These are phyloP conservation scores for Gymnorhina tibicen DNA, from an alignment of 2,113 vertebrate genomes.

Conservation along the genomic window DNA sequence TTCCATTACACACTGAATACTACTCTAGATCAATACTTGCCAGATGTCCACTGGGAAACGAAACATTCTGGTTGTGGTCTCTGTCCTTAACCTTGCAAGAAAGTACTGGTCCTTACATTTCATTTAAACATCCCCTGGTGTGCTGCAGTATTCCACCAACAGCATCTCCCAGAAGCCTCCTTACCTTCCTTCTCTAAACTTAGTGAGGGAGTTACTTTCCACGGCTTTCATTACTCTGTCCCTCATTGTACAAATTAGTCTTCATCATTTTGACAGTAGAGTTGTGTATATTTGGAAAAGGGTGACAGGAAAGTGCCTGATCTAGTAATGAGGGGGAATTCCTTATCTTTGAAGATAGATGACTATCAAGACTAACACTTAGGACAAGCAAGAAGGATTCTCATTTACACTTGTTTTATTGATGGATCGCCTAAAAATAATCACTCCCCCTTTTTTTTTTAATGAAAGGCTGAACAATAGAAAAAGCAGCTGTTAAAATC, in stretches of 20 bases:
- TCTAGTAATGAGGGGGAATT: background rate
- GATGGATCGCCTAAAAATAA: background rate
- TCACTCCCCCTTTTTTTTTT: background rate
- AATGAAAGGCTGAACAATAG: background rate
- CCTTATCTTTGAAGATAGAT: background rate
- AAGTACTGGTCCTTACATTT: background rate
- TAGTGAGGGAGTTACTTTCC: background rate
- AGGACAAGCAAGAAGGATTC: background rate
- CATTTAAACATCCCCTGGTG: background rate
- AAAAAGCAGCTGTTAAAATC: background rate
- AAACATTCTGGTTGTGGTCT: background rate
- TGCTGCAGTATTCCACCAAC: background rate
- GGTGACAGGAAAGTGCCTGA: background rate
- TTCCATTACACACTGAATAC: constrained; percentile 13
- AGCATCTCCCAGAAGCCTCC: background rate
- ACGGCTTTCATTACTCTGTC: background rate
- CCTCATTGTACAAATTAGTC: background rate
- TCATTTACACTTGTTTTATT: background rate
- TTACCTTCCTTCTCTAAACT: background rate
- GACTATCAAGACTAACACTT: background rate
- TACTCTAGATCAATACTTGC: background rate
- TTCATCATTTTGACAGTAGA: background rate
- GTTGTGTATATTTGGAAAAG: background rate
- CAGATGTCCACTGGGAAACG: background rate
- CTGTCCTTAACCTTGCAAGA: constrained; percentile 5